phyloP scores from a whole-genome alignment of 2,113 vertebrate species.

The Coracopsis vasa region DNA sequence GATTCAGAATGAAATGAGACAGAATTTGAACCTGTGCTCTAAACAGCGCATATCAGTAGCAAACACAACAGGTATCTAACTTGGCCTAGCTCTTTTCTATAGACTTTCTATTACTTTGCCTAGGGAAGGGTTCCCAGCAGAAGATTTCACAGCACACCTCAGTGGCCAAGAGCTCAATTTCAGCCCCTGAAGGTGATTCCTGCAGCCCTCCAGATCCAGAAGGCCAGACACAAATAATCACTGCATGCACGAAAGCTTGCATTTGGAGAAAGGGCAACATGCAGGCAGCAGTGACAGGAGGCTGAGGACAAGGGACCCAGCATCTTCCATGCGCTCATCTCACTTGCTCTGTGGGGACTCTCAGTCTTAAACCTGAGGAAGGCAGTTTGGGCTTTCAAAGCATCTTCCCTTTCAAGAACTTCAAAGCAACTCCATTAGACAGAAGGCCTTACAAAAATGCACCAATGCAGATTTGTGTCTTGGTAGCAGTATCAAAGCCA shows the following conservation, averaged over 20 bases:
- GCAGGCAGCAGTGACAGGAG: background rate
- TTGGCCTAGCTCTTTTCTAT: background rate
- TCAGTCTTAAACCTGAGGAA: background rate
- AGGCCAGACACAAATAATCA: background rate
- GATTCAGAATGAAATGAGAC: background rate
- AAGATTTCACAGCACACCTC: background rate
- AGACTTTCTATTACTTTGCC: background rate
- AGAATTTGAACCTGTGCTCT: background rate
- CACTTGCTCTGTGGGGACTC: background rate
- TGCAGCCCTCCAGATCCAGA: background rate
- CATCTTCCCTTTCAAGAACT: background rate
- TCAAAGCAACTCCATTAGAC: background rate
- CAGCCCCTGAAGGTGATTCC: background rate
- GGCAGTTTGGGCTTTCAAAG: background rate
- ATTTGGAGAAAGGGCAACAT: rapidly evolving
- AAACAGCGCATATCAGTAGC: background rate
- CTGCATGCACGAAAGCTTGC: rapidly evolving
- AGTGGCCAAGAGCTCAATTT: background rate
- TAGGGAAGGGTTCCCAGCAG: background rate
- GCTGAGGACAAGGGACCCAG: background rate
- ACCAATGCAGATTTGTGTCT: background rate
- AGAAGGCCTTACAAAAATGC: background rate
- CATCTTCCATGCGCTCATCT: rapidly evolving
- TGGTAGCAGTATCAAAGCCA: background rate
- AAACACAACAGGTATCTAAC: background rate